Evolutionary conservation across 2,113 vertebrate genomes (phyloP).

Genomic region (Smithornis capensis): DNA sequence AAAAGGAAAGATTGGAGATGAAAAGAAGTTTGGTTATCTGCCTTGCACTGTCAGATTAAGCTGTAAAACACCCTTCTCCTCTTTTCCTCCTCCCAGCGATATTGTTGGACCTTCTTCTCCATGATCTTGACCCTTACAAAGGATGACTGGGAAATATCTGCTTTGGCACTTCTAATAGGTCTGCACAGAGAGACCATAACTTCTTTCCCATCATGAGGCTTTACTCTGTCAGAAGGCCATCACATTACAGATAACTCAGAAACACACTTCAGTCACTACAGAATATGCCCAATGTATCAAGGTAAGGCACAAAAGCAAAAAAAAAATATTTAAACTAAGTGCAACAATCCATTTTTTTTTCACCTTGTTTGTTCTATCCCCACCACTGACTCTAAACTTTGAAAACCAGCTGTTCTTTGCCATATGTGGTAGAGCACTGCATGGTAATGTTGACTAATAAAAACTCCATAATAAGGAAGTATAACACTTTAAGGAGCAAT

Average conservation of each 20-base stretch:
- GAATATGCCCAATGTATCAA: neutral
- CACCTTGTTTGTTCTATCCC: neutral
- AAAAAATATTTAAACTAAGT: neutral
- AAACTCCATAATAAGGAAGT: no score
- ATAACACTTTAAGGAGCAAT: neutral
- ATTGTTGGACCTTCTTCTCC: neutral
- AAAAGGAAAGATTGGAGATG: neutral
- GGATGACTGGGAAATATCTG: neutral
- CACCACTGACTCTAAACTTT: neutral
- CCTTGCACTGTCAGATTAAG: neutral
- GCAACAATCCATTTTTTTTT: neutral
- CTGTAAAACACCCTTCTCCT: neutral
- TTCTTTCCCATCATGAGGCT: neutral
- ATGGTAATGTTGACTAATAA: neutral
- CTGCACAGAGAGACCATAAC: neutral
- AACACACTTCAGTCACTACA: neutral
- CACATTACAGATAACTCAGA: neutral
- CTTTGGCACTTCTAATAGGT: neutral
- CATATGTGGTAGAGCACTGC: neutral
- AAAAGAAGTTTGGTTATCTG: neutral
- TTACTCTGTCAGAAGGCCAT: neutral
- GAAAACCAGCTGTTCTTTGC: neutral
- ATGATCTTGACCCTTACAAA: neutral
- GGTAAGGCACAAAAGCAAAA: neutral
- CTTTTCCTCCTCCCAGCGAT: neutral